These are phyloP conservation scores for Phasianus colchicus DNA, from an alignment of 2,113 vertebrate genomes.

Conservation along the genomic window DNA sequence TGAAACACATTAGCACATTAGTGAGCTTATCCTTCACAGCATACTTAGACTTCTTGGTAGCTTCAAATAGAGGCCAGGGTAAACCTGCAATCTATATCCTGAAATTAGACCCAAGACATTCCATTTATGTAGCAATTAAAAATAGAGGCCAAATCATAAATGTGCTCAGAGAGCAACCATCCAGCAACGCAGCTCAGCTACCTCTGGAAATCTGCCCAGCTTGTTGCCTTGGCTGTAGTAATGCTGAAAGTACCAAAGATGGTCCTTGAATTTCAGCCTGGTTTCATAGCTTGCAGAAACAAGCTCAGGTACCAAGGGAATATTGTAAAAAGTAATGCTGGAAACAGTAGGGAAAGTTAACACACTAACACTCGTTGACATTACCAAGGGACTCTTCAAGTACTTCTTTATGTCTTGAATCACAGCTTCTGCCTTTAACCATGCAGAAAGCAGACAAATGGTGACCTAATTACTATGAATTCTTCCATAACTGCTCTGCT, in stretches of 20 bases:
- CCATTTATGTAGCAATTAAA: not conserved
- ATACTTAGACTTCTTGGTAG: not conserved
- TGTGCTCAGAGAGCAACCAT: not conserved
- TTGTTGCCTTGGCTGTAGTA: not conserved
- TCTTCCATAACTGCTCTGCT: not conserved
- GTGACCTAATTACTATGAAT: not conserved
- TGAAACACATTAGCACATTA: not conserved
- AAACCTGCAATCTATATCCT: not conserved
- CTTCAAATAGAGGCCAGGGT: not conserved
- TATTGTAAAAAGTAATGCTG: not conserved
- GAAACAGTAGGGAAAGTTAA: not conserved
- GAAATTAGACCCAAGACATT: not conserved
- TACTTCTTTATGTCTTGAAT: not conserved
- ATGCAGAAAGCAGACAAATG: not conserved
- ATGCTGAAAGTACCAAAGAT: not conserved
- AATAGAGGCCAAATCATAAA: not conserved
- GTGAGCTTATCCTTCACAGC: not conserved
- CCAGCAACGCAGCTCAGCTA: not conserved
- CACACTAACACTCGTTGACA: not conserved
- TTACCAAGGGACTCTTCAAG: not conserved
- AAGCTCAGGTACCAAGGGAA: not conserved
- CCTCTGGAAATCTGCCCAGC: not conserved
- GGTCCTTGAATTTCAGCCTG: not conserved
- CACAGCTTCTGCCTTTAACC: not conserved
- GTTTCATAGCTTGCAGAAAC: not conserved